Evolutionary conservation across 2,113 vertebrate species (phyloP).

Genomic region (Orientallactaga bullata): DNA sequence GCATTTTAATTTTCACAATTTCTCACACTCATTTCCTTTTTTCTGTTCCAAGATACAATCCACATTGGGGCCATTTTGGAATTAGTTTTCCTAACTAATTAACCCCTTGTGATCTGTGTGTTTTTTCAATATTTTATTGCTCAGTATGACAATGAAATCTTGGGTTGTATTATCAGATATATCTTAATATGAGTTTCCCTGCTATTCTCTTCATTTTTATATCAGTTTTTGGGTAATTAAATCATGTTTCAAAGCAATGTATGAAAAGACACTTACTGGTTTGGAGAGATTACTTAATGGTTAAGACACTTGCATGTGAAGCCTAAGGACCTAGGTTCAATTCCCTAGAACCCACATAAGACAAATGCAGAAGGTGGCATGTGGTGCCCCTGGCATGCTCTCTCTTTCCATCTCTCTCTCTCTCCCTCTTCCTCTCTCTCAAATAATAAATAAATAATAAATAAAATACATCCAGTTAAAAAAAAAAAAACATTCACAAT

Average conservation of each 20-base stretch:
- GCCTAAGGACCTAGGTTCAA: too few species aligned
- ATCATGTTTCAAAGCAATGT: neutral
- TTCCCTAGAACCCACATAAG: too few species aligned
- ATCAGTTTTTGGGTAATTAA: neutral
- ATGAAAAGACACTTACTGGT: neutral
- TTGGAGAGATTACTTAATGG: too few species aligned
- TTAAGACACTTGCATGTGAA: too few species aligned
- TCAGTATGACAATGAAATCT: neutral
- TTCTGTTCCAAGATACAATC: neutral
- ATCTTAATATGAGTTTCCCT: neutral
- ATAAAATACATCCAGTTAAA: too few species aligned
- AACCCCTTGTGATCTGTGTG: neutral
- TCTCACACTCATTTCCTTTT: neutral
- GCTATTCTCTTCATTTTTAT: neutral
- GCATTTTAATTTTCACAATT: slow-evolving; percentile 1
- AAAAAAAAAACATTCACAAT: too few species aligned
- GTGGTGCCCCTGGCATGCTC: too few species aligned
- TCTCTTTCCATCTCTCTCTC: too few species aligned
- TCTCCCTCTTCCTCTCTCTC: too few species aligned
- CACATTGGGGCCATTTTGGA: neutral
- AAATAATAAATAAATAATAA: too few species aligned
- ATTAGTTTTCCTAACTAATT: neutral
- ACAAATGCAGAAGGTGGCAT: too few species aligned
- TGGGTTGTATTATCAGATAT: neutral
- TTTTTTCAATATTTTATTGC: neutral